Conservation (phyloP, 2,888 invertebrate species). For the Drepana falcataria region DNA sequence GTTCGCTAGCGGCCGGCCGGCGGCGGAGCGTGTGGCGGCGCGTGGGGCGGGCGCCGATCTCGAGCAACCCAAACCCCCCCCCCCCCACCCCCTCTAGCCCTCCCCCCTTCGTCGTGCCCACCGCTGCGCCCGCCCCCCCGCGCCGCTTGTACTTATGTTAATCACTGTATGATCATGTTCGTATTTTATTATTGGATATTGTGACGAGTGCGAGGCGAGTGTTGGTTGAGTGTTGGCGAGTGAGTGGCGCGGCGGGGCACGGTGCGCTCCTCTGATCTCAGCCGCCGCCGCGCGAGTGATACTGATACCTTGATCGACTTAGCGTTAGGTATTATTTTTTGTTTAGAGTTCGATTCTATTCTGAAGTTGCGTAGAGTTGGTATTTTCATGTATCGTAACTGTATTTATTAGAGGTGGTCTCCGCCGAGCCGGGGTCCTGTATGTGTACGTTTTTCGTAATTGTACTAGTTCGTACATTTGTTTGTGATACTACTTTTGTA, state of each 20-base stretch:
- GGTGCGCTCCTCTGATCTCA: conserved; percentile 67
- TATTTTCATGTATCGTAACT: conserved; percentile 69
- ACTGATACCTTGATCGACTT: conserved; percentile 66
- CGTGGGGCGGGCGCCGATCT: conserved; percentile 49
- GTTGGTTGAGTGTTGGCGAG: conserved; percentile 29
- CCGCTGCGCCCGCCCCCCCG: conserved; percentile 52
- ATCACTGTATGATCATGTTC: conserved; percentile 54
- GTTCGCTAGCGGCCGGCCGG: conserved; percentile 23
- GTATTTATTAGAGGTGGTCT: conserved; percentile 73
- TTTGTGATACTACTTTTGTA: conserved; percentile 80
- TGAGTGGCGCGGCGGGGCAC: conserved; percentile 58
- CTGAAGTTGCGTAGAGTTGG: conserved; percentile 71
- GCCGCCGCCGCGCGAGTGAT: conserved; percentile 71
- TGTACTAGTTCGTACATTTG: conserved; percentile 79
- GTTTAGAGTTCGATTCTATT: conserved; percentile 75
- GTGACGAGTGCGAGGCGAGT: conserved; percentile 44
- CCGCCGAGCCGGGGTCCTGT: conserved; percentile 45
- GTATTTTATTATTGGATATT: conserved; percentile 50
- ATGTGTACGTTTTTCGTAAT: conserved; percentile 72
- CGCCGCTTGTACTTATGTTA: conserved; percentile 54
- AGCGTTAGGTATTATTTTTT: conserved; percentile 73
- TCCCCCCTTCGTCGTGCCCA: conserved; percentile 27
- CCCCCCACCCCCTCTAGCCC: conserved; percentile 20
- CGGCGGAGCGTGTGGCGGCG: conserved; percentile 30
- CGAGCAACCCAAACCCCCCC: conserved; percentile 22